These are phyloP conservation scores for Catocala nupta DNA, from an alignment of 2,888 invertebrate species.

Conservation along the genomic window DNA sequence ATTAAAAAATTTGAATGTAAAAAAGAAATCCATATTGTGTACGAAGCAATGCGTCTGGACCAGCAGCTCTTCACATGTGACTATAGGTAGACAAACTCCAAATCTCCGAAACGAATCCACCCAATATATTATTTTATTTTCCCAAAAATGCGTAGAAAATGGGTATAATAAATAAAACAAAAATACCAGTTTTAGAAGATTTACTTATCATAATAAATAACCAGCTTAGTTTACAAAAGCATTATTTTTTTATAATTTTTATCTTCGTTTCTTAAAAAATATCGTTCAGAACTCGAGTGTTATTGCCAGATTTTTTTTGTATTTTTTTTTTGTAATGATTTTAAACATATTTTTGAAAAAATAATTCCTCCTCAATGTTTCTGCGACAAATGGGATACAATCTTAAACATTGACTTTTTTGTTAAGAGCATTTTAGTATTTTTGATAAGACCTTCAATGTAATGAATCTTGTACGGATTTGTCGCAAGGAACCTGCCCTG, in stretches of 20 bases:
- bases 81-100: no score
- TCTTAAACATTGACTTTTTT: not conserved
- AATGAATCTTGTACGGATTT: slow-evolving; percentile 3
- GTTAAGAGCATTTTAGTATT: not conserved
- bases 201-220: slow-evolving; percentile 85
- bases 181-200: slow-evolving; percentile 72
- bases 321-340: slow-evolving; percentile 29
- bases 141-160: not conserved
- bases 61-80: no score
- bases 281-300: slow-evolving; percentile 58
- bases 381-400: slow-evolving; percentile 3
- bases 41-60: no score
- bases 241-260: slow-evolving; percentile 67
- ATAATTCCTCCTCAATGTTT: slow-evolving; percentile 17
- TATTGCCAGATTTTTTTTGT: slow-evolving; percentile 53
- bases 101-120: no score
- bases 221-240: slow-evolving; percentile 83
- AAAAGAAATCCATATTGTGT: no score
- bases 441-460: slow-evolving; percentile 1
- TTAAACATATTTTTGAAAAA: slow-evolving; percentile 30
- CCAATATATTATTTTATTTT: no score
- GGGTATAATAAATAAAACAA: slow-evolving; percentile 61
- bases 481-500: slow-evolving; percentile 11
- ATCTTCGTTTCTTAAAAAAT: slow-evolving; percentile 62
- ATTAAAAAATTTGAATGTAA: no score